Evolutionary conservation across 30 jellyfish, hydroid and myxozoan species (phyloP).

Genomic region (Turritopsis dohrnii): DNA sequence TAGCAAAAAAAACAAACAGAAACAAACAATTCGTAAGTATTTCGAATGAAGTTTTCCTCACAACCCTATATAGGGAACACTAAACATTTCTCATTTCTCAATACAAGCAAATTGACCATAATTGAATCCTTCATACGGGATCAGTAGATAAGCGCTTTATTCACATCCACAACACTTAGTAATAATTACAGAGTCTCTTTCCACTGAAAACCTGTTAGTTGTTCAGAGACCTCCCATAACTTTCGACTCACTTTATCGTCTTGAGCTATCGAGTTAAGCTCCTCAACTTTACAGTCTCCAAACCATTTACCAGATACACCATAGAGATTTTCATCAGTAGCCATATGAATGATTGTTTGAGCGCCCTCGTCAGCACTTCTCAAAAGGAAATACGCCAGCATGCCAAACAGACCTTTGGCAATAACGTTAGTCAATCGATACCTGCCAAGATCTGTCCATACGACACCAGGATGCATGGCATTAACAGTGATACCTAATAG

Average conservation of each 20-base stretch:
- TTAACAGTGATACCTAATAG: constrained; percentile 61
- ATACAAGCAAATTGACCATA: too few relatives aligned
- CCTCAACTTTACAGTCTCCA: constrained; percentile 72
- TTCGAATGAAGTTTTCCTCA: too few relatives aligned
- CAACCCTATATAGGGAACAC: too few relatives aligned
- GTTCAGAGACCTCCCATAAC: constrained; percentile 62
- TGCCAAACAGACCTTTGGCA: constrained; percentile 37
- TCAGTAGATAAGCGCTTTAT: too few relatives aligned
- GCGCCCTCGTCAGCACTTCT: constrained; percentile 76
- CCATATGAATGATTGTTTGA: constrained; percentile 63
- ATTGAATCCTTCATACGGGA: too few relatives aligned
- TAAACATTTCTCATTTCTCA: too few relatives aligned
- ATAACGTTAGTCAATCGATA: constrained; percentile 25
- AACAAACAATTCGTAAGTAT: too few relatives aligned
- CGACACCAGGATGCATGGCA: constrained; percentile 87
- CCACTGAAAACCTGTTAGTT: constrained; percentile 38
- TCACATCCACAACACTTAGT: not conserved
- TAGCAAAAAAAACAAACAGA: too few relatives aligned
- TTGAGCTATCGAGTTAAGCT: constrained; percentile 38
- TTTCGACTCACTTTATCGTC: constrained; percentile 46
- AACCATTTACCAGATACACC: constrained; percentile 61
- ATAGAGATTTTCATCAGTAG: constrained; percentile 48
- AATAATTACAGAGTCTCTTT: not conserved
- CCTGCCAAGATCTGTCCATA: constrained; percentile 70
- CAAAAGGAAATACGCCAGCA: constrained; percentile 59